Base-by-base conservation (phyloP, 2,797 vertebrate genomes). In the Novumbra hubbsi region DNA sequence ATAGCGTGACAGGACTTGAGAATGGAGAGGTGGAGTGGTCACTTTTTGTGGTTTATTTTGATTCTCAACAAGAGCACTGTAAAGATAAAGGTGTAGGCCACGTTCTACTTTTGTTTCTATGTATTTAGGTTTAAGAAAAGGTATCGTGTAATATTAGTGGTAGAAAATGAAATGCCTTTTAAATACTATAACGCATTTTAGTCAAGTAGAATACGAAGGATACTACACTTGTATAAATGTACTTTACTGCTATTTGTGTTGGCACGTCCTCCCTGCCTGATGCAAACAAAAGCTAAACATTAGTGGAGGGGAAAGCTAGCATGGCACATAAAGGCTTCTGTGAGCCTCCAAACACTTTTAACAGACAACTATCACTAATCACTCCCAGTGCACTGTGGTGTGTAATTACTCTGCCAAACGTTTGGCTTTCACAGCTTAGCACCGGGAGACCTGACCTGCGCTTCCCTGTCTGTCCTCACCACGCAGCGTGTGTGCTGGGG, bases 341-440 rank as follows among this genome's bases (percentile, higher is more conserved):
- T 78, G 86, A 89, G 90, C 90, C 69, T 80, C 87, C 91, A 88
- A 91, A 90, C 85, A 89, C 88, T 91, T 91, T 92, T 88, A 92
- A 92, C 90, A 92, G 91, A 91, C 90, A 91, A 91, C 92, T 92
- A 90, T 91, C 86, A 92, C 93, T 93, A 92, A 94, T 93, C 92
- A 92, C 92, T 92, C 91, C 92, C 90, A 89, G 91, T 91, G 92
- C 92, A 93, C 89, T 90, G 89, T 86, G 84, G 87, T 89, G 86
- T 93, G 92, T 93, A 93, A 94, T 94, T 93, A 92, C 91, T 91
- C 88, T 87, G 89, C 92, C 91, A 91, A 92, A 92, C 89, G 91
- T 92, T 92, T 93, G 91, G 90, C 91, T 93, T 91, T 93, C 90
- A 91, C 92, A 92, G 91, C 89, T 93, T 93, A 93, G 90, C 92